Evolutionary conservation across 92 coral and sea anemone genomes (phyloP), one percentile per base, ranked within the genome.

Genomic region (Zoanthus sociatus): DNA sequence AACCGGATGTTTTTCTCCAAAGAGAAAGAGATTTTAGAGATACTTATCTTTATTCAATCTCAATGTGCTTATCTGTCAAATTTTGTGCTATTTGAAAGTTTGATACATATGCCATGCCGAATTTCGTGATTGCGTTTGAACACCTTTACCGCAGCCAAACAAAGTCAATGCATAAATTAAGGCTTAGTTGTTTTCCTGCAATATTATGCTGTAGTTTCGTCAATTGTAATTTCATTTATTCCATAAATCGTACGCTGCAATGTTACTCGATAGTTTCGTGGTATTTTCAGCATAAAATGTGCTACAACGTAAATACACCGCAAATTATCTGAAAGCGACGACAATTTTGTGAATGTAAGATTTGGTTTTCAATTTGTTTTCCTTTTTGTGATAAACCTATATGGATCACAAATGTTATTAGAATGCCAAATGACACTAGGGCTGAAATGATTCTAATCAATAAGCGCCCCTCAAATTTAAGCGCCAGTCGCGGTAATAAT

Each of bases 391-490:
- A 47, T 47, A 8, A 56, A 56, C 63, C 11, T 15, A 56, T 56
- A 5, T 56, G 63, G 63, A 56, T 56, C 7, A 56, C 63, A 56
- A 56, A 56, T 56, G 63, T 9, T 9, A 56, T 56, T 9, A 47
- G 51, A 47, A 47, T 47, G 51, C 51, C 51, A 47, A 47, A 47
- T 47, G 51, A 47, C 51, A 47, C 51, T 47, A 47, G 51, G 5
- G 68, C 68, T n/a, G 21, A 60, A 60, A 60, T 60, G 68, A 60
- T 60, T 60, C 68, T 60, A 60, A 13, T 60, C 21, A 60, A 66
- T 66, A 66, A 66, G 71, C 71, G 71, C 71, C 71, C 71, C 37
- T 66, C 71, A 31, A 66, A 66, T 66, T 60, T 66, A 66, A 66
- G 71, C 71, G 26, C 71, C 71, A 66, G 37, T 66, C 71, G 71